phyloP scores from a whole-genome alignment of 2,888 invertebrate genomes.

The Drosophila phalerata region DNA sequence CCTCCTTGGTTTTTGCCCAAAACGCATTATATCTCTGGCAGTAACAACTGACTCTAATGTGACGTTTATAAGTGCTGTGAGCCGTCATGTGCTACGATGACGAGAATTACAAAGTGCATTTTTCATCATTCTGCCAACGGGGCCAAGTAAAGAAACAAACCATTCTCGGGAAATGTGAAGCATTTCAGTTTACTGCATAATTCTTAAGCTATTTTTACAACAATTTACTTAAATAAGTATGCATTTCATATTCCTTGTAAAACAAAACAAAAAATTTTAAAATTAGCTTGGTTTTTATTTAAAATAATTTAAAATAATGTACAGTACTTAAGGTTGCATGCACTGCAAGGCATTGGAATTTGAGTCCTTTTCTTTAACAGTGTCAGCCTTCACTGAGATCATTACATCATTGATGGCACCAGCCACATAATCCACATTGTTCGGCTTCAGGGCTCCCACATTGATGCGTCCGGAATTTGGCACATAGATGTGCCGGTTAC shows the following conservation, averaged over 20 bases:
- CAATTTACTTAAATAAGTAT: neutral
- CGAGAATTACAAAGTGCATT: constrained; percentile 77
- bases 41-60: constrained; percentile 71
- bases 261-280: neutral
- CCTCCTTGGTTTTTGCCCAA: constrained; percentile 1
- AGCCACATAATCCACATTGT: constrained; percentile 46
- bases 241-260: too few relatives aligned
- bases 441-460: constrained; percentile 28
- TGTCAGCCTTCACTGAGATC: neutral
- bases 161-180: constrained; percentile 19
- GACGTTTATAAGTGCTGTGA: constrained; percentile 74
- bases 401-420: constrained; percentile 45
- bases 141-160: constrained; percentile 24
- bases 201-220: neutral
- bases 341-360: neutral
- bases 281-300: neutral
- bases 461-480: constrained; percentile 53
- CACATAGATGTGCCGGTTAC: constrained; percentile 47
- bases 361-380: neutral
- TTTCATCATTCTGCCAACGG: constrained; percentile 65
- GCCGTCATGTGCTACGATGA: constrained; percentile 71
- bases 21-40: constrained; percentile 38
- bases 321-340: constrained; percentile 3
- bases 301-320: neutral
- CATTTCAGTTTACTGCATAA: constrained; percentile 16